Base-by-base conservation (phyloP, 1,140 invertebrate species). In the Tetraneura akinire region DNA sequence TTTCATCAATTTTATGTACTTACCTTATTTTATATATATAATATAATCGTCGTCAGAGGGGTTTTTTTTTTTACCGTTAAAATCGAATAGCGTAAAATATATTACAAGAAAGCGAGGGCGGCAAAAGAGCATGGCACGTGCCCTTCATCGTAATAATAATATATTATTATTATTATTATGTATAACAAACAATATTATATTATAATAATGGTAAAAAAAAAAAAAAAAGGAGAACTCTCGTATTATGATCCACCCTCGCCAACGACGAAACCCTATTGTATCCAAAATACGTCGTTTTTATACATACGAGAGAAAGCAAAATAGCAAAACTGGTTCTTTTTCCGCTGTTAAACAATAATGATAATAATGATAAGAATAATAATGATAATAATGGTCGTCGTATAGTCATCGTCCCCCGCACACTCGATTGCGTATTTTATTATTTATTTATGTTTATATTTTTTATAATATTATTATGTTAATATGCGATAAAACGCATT, bases 11-110 rank as follows among this genome's bases (percentile, higher is more conserved):
- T 60, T 29, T 14, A 13, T 13, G 13, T 57, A 26, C 32, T 37
- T 37, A 37, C 32, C 3, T 37, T 37, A 23, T 55, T 57, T 23
- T 57, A 29, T 55, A 23, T 21, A 9, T 55, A 23, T 57, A 26
- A 64, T 32, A 32, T 62, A n/a, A n/a, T n/a, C 18, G 60, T 62
- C 60, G 60, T 74, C 49, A 29, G 10, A 8, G 18, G 49, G 13
- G 23, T 74, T 73, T 71, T 29, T 51, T 73, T 73, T 74, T 74
- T 42, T 45, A 60, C 73, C 73, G 73, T 76, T 76, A 76, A 76
- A 55, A 57, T n/a, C 14, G 18, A 10, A 66, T 42, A 21, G n/a
- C 9, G 10, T 1, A 1, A 26, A 0, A n/a, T 42, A 66, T 42
- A 21, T 21, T 23, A n/a, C 45, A 68, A 64, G 37, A 47, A 45